phyloP scores from a whole-genome alignment of 23 tunicate genomes.

The Botrylloides violaceus region DNA sequence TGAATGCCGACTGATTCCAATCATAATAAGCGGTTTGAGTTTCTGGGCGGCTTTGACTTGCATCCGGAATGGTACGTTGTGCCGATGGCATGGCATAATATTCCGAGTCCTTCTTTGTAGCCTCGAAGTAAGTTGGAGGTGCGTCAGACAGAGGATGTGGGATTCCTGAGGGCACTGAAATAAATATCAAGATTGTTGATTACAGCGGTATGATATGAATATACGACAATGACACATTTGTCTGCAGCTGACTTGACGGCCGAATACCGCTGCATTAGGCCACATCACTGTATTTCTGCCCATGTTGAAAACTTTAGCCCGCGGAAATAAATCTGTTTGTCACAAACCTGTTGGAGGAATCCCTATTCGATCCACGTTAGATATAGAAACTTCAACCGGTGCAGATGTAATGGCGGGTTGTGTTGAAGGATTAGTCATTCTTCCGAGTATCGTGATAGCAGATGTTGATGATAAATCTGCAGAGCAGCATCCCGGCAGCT shows the following conservation, averaged over 20 bases:
- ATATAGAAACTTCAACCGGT: background rate
- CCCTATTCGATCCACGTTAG: background rate
- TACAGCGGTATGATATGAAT: too few species aligned
- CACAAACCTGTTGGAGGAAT: background rate
- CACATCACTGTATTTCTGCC: too few species aligned
- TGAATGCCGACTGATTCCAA: constrained; percentile 29
- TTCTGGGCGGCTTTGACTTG: background rate
- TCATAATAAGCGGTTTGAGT: constrained; percentile 1
- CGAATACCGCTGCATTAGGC: too few species aligned
- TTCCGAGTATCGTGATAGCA: background rate
- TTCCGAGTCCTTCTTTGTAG: background rate
- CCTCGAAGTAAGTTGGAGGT: constrained; percentile 7
- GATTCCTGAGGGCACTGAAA: too few species aligned
- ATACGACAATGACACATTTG: too few species aligned
- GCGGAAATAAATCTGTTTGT: too few species aligned
- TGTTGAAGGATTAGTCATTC: background rate
- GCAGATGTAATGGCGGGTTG: background rate
- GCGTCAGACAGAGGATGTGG: too few species aligned
- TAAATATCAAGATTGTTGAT: too few species aligned
- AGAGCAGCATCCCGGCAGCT: constrained; percentile 12
- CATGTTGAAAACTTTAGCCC: too few species aligned
- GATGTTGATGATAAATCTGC: background rate
- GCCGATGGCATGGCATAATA: background rate
- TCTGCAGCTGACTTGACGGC: too few species aligned
- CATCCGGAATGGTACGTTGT: background rate